These are phyloP conservation scores for Sphaerophoria taeniata DNA, from an alignment of 2,888 invertebrate species.

Conservation along the genomic window DNA sequence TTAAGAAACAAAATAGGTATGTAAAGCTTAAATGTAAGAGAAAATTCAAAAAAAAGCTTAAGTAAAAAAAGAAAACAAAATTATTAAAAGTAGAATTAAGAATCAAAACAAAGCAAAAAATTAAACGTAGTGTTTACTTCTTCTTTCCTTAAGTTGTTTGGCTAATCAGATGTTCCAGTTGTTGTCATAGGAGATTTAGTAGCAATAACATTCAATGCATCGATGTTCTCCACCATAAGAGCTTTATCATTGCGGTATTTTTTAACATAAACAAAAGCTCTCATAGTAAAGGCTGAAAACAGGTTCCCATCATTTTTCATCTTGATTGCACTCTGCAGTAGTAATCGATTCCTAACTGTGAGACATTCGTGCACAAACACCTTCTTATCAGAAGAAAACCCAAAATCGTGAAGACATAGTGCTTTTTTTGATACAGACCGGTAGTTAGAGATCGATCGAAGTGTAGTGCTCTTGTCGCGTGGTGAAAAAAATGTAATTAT, in stretches of 20 bases:
- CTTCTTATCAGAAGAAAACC: slow-evolving; percentile 11
- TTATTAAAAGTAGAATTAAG: background rate
- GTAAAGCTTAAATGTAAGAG: background rate
- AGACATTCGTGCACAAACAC: slow-evolving; percentile 19
- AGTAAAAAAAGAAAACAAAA: slow-evolving; percentile 2
- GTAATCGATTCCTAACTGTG: background rate
- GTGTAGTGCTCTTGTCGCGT: slow-evolving; percentile 22
- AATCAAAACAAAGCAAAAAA: background rate
- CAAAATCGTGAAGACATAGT: slow-evolving; percentile 19
- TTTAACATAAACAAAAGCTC: slow-evolving; percentile 18
- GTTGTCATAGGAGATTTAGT: slow-evolving; percentile 9
- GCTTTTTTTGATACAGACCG: slow-evolving; percentile 14
- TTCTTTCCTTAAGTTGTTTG: slow-evolving; percentile 1
- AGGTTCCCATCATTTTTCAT: slow-evolving; percentile 12
- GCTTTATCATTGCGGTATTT: slow-evolving; percentile 10
- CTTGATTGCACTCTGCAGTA: slow-evolving; percentile 7
- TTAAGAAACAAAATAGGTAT: background rate
- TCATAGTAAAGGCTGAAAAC: no score
- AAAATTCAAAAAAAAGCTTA: no score
- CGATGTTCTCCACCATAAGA: background rate
- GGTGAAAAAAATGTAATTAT: slow-evolving; percentile 4
- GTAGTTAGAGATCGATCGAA: slow-evolving; percentile 9
- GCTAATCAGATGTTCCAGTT: background rate
- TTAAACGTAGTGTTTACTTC: slow-evolving; percentile 13
- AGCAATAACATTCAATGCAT: slow-evolving; percentile 3